Conservation (phyloP, 2,888 invertebrate species). For the Piscicola geometra region DNA sequence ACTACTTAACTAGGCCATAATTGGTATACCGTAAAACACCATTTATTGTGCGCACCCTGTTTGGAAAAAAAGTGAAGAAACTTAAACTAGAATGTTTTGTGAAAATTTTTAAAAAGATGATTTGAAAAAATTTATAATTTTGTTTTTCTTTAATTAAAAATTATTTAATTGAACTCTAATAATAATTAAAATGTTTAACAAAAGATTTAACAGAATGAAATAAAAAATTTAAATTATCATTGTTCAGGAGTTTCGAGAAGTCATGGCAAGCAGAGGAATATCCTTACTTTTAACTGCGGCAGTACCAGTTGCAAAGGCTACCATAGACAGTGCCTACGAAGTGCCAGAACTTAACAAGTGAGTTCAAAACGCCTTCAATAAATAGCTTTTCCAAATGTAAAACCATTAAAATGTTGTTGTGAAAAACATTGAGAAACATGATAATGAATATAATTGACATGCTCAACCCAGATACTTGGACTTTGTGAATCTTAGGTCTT, state of each 20-base stretch:
- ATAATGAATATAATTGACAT: not conserved
- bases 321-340: constrained; percentile 11
- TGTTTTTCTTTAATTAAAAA: too few relatives aligned
- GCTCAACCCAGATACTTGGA: not conserved
- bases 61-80: too few relatives aligned
- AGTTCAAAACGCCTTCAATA: not conserved
- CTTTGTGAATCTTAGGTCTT: not conserved
- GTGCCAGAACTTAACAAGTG: not conserved
- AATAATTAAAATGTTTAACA: too few relatives aligned
- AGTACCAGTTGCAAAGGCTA: not conserved
- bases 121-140: too few relatives aligned
- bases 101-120: too few relatives aligned
- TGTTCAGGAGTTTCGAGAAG: not conserved
- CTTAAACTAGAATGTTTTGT: too few relatives aligned
- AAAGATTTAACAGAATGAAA: not conserved
- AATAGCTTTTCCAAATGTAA: not conserved
- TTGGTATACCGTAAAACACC: not conserved
- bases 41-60: too few relatives aligned
- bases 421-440: not conserved
- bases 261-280: too few relatives aligned
- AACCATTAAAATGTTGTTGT: not conserved
- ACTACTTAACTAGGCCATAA: too few relatives aligned
- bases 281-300: not conserved
- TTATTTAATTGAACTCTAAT: too few relatives aligned
- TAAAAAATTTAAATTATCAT: not conserved